Evolutionary conservation across 2,113 vertebrate species (phyloP), one percentile per base, ranked within the genome.

Genomic region (Hippopotamus amphibius): DNA sequence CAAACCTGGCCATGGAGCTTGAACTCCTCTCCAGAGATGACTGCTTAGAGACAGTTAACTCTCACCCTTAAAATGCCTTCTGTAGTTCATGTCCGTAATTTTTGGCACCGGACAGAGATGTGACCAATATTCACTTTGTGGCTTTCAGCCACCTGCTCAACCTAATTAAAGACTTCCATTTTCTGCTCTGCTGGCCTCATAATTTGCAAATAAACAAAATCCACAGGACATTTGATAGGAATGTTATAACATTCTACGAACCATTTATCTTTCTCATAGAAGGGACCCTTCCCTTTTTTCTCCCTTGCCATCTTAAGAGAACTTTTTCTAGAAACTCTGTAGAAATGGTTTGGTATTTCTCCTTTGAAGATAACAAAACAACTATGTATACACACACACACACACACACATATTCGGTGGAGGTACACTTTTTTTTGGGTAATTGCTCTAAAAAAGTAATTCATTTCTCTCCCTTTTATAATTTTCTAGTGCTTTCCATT

Each of bases 1-100:
- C 95, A 96, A 90, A 96, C 97, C 97, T 95, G 94, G 91, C 92
- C 93, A 68, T 48, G 84, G 97, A 98, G 96, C 97, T 98, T 98
- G 96, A 97, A 85, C 90, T 96, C 28, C 94, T 89, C 92, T 96
- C 96, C 97, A 80, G 97, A 97, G 97, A 97, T 94, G 96, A 96
- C 97, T 98, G 92, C 94, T 97, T 98, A 96, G 96, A 98, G 98
- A 98, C 81, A 95, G 84, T 97, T 98, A 97, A 97, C 96, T 98
- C 94, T 97, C 96, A 92, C 96, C 96, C 96, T 97, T 94, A 95
- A 97, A 98, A 97, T 97, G 74, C 88, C 95, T 86, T 97, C 90
- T 84, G 84, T 94, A 96, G 98, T 97, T 98, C 97, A 98, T 95
- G 94, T 93, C 92, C 69, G 88, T 98, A 93, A 95, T 97, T 98